Evolutionary conservation across 2,888 invertebrate species (phyloP).

Genomic region (Drosophila recens): DNA sequence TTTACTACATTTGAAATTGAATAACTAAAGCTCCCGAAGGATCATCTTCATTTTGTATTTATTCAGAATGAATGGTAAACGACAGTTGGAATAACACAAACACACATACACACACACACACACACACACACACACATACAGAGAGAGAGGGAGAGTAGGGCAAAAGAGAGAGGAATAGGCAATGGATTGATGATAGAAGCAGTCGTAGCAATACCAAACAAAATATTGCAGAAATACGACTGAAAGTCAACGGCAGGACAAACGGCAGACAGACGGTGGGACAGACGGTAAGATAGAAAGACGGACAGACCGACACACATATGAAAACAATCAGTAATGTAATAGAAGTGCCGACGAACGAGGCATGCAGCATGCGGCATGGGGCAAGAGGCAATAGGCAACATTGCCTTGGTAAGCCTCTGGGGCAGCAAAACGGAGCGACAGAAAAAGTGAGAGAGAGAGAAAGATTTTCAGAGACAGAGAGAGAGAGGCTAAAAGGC

Average conservation of each 20-base stretch:
- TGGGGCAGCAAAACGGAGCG: conserved; percentile 36
- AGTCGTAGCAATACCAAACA: conserved; percentile 62
- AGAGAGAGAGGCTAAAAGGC: not conserved
- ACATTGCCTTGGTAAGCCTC: conserved; percentile 27
- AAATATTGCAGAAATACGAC: conserved; percentile 72
- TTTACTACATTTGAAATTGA: conserved; percentile 81
- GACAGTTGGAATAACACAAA: conserved; percentile 75
- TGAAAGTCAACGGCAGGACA: conserved; percentile 63
- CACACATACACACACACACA: conserved; percentile 27
- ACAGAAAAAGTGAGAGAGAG: conserved; percentile 15
- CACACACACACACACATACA: conserved; percentile 26
- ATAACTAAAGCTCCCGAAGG: conserved; percentile 81
- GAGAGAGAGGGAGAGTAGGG: not conserved
- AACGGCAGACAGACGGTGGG: conserved; percentile 26
- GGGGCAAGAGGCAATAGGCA: not conserved
- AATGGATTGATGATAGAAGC: conserved; percentile 68
- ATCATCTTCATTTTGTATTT: conserved; percentile 82
- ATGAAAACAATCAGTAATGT: conserved; percentile 78
- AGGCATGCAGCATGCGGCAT: conserved; percentile 25
- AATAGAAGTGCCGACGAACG: conserved; percentile 69
- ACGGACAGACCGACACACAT: conserved; percentile 42
- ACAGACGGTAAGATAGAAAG: conserved; percentile 26
- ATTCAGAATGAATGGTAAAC: conserved; percentile 80
- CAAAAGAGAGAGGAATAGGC: not conserved
- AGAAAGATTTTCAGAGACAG: not conserved